Evolutionary conservation across 2,113 vertebrate genomes (phyloP).

Genomic region (Salminus brasiliensis): DNA sequence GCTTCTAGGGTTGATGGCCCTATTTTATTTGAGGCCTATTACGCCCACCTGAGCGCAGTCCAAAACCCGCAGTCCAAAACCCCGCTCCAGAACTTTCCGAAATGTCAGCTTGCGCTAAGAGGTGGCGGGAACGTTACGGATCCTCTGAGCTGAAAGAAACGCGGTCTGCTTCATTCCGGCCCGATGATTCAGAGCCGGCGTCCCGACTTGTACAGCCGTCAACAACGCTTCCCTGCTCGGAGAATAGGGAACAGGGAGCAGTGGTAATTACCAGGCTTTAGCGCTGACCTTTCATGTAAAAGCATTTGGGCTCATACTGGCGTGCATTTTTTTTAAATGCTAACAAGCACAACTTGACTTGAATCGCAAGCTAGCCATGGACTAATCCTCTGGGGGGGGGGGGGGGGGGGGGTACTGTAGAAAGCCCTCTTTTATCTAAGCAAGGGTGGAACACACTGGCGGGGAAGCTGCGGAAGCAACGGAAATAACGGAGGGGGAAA

Average conservation of each 20-base stretch:
- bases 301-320: background rate
- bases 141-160: background rate
- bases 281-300: background rate
- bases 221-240: background rate
- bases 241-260: too few relatives aligned
- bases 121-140: background rate
- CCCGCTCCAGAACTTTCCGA: too few relatives aligned
- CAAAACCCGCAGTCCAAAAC: background rate
- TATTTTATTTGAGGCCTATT: background rate
- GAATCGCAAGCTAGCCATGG: too few relatives aligned
- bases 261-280: background rate
- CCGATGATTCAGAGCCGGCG: background rate
- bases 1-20: background rate
- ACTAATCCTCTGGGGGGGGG: background rate
- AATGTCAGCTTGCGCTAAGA: background rate
- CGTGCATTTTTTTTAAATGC: background rate
- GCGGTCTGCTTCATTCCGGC: background rate
- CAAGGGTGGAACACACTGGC: too few relatives aligned
- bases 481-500: too few relatives aligned
- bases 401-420: background rate
- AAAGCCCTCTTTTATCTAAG: background rate
- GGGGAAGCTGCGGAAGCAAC: too few relatives aligned
- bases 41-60: conserved; percentile 28
- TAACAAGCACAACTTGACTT: background rate
- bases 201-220: too few relatives aligned